Conservation (phyloP, 2,113 vertebrate species). For the Halcyon malimbica region DNA sequence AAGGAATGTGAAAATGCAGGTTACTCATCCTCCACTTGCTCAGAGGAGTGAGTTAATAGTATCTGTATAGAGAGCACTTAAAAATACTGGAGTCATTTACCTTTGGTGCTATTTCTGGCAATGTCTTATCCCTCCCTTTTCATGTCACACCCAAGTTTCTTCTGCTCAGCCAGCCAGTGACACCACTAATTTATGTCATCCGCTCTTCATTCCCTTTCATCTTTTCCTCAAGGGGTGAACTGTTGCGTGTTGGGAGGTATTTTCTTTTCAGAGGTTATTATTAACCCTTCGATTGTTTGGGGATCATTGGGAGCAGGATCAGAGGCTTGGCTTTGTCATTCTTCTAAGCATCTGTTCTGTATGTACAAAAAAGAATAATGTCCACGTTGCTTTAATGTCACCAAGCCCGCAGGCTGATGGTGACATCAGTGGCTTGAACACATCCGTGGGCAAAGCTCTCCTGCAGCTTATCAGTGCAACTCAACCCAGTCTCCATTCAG, state of each 20-base stretch:
- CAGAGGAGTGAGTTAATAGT: neutral
- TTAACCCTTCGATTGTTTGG: neutral
- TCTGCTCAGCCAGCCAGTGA: neutral
- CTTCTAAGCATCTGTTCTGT: neutral
- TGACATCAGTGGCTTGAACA: neutral
- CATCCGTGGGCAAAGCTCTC: neutral
- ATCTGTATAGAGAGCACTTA: neutral
- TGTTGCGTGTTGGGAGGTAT: neutral
- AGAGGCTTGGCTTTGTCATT: neutral
- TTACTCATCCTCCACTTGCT: neutral
- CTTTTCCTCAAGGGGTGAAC: neutral
- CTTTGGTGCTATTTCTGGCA: neutral
- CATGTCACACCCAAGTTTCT: neutral
- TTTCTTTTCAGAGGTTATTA: neutral
- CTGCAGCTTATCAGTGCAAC: slow-evolving; percentile 30
- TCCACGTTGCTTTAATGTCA: neutral
- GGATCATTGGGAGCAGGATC: neutral
- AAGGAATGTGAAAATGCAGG: neutral
- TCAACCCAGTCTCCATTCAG: slow-evolving; percentile 40
- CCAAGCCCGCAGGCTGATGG: neutral
- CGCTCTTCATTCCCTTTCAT: neutral
- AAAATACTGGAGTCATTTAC: neutral
- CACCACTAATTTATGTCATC: neutral
- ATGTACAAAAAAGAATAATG: neutral
- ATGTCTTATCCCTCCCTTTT: neutral